Evolutionary conservation across 2,113 vertebrate species (phyloP).

Genomic region (Symphodus melops): DNA sequence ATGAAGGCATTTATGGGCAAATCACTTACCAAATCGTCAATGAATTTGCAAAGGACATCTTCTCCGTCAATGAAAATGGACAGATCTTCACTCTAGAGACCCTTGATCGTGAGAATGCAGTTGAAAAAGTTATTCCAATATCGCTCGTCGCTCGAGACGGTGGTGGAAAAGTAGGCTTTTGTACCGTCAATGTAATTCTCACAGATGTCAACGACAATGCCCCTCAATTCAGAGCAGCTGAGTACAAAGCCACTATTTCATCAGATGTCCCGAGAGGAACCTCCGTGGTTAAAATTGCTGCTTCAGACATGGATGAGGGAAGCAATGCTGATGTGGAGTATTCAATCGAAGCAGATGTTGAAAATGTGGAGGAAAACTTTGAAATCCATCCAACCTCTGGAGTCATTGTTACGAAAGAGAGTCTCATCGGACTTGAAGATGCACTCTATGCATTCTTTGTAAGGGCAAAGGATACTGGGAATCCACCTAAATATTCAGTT

Average conservation of each 20-base stretch:
- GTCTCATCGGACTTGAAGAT: constrained; percentile 95
- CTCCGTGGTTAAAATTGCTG: constrained; percentile 88
- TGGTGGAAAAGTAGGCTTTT: constrained; percentile 95
- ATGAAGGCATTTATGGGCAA: constrained; percentile 88
- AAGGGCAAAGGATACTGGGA: constrained; percentile 91
- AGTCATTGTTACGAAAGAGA: constrained; percentile 93
- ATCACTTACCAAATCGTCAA: constrained; percentile 94
- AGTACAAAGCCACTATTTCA: constrained; percentile 90
- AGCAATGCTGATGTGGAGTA: constrained; percentile 95
- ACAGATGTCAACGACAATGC: constrained; percentile 96
- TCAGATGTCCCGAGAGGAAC: constrained; percentile 89
- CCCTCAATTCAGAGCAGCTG: constrained; percentile 91
- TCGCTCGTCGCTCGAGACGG: constrained; percentile 93
- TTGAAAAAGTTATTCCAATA: constrained; percentile 92
- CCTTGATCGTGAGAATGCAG: constrained; percentile 91
- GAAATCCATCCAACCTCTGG: constrained; percentile 91
- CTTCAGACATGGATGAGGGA: constrained; percentile 95
- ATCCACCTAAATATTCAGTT: constrained; percentile 87
- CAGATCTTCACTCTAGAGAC: constrained; percentile 91
- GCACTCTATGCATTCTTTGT: constrained; percentile 92
- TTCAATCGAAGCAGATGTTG: constrained; percentile 89
- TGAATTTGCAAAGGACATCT: constrained; percentile 93
- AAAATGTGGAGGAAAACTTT: constrained; percentile 93
- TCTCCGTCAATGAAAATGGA: constrained; percentile 90
- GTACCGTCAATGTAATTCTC: constrained; percentile 93